Base-by-base conservation (phyloP, 2,113 vertebrate genomes). In the Sorex fumeus region DNA sequence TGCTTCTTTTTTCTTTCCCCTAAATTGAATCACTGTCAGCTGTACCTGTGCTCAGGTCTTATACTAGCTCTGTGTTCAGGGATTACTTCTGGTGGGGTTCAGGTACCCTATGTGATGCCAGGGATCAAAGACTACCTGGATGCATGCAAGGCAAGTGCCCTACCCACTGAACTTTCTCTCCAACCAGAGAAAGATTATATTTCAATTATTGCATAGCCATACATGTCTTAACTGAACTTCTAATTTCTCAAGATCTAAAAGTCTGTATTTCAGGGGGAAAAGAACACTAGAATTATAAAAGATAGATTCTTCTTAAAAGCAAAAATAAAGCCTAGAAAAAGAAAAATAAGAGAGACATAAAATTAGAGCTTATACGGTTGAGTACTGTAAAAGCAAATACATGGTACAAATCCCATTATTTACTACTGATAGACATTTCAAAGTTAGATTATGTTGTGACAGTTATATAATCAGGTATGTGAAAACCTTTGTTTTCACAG, bases 301-400 rank as follows among this genome's bases (percentile, higher is more conserved):
- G 98, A 98, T 0, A 97, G 98, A 6, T 98, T 98, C 0, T 91
- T 98, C 19, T 96, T 98, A 9, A 99, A 99, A 96, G 96, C 98
- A 4, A 99, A 99, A 96, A 98, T 98, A 97, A 99, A 99, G 34
- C 98, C 27, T 23, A 98, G 96, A 99, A 98, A 98, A 40, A 40
- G 40, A 40, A 40, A 40, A 40, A 40, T 7, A 40, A 40, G 98
- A 99, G 88, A 98, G 98, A 47, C 97, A 98, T 57, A 98, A 98
- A 96, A 98, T 98, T 99, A 95, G 98, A 99, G 82, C 98, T 99
- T 16, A 98, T 98, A 87, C 12, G 10, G 53, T 53, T 53, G 53
- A 53, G 98, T 98, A 0, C 97, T 99, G 28, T 98, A 98, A 80
- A 99, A 99, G 98, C 99, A 98, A 45, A 97, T 93, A 32, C 53